Evolutionary conservation across 2,113 vertebrate species (phyloP), one percentile per base, ranked within the genome.

Genomic region (Dicaeum eximium): DNA sequence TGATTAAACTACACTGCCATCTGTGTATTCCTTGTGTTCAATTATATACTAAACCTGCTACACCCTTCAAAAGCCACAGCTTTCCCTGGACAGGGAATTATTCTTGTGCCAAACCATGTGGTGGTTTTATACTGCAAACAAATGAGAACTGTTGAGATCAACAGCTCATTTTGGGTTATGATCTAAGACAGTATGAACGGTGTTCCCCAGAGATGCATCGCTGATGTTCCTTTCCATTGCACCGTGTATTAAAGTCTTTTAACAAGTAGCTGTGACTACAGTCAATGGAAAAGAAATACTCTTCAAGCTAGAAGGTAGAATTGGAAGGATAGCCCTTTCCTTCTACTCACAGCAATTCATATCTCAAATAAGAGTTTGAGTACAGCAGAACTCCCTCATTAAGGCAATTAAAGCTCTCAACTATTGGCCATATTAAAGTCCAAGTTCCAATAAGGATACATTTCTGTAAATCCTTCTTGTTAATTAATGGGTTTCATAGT

Each of bases 161-260:
- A 62, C 38, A 86, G 69, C 80, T 87, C 54, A 25, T 96, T 95
- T 88, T 30, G 33, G n/a, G 33, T 94, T 95, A 64, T 94, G 82
- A 79, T 65, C 38, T 94, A 91, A 80, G 56, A 74, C 22, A 27
- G 19, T 64, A 82, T 74, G 73, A 82, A 81, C 0, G 0, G 57
- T 65, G 50, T 31, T 83, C 80, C 80, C 37, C 58, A 73, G 77
- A 71, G 64, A 72, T 72, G 18, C 33, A 65, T 33, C 58, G 16
- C 35, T 72, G 72, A 65, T 75, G 23, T 44, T 77, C 47, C 31
- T 80, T 85, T 69, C 37, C 38, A 57, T 8, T 7, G 2, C 50
- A 44, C 27, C 56, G 42, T 37, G 17, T 40, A 38, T 83, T 80
- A 57, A 84, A 85, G 28, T 48, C 18, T 81, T 89, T 70, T 88